Base-by-base conservation (phyloP, 1,140 invertebrate species). In the Zaprionus tsacasi region DNA sequence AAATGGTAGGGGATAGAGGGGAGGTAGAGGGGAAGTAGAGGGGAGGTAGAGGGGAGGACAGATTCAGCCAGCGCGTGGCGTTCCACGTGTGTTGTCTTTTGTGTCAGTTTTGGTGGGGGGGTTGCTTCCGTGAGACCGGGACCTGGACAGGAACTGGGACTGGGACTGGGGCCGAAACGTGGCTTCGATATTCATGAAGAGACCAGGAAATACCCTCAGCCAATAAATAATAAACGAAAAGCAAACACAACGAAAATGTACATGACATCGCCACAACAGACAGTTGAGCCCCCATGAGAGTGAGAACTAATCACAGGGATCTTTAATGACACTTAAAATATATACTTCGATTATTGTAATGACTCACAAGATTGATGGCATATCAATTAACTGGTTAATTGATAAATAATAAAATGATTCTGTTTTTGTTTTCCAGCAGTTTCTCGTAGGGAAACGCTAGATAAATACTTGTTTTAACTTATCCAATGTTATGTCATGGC, bases 21-120 rank as follows among this genome's bases (percentile, higher is more conserved):
- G 55, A 12, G 0, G 21, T n/a, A 8, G 11, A 17, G 33, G 30
- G 13, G n/a, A 50, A n/a, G n/a, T n/a, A 3, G 1, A n/a, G 21
- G 3, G 13, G 8, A 30, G 38, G 21, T n/a, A 8, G 11, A 17
- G 33, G 30, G 13, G n/a, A 50, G 1, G 1, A 21, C 10, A 35
- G 15, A 6, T 45, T 27, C 4, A 56, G 21, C 36, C 11, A n/a
- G 66, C 78, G 75, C 76, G 80, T 82, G 81, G 69, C 79, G 65
- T 13, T 60, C 72, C 79, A 82, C 80, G 76, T 83, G 81, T 76
- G 43, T 56, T 79, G 66, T 71, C 72, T 69, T 64, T 77, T 52
- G 33, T 56, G 73, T 45, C 65, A 69, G 48, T 58, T 56, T 40
- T 48, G 38, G 50, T 33, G 0, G 40, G 40, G 40, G n/a, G 2